Evolutionary conservation across 2,797 vertebrate genomes (phyloP), one percentile per base, ranked within the genome.

Genomic region (Amblyraja radiata): DNA sequence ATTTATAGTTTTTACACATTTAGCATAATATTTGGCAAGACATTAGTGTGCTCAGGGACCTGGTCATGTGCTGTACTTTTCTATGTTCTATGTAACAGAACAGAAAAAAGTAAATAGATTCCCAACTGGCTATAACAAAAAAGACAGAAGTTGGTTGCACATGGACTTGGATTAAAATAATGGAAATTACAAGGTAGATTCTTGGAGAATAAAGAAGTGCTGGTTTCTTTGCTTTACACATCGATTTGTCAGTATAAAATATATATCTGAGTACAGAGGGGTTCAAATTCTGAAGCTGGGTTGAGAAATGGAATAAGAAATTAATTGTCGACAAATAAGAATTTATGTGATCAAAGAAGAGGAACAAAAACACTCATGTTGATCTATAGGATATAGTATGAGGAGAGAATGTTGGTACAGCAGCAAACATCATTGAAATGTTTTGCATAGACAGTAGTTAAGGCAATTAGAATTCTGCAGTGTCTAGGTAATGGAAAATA

Each of bases 1-100:
- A 65, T 86, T 14, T 88, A 54, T 11, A 63, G 83, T 86, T 86
- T 86, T 86, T 61, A 88, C 36, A 32, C 11, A 84, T 84, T 84
- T 84, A 46, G 46, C 46, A 46, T 46, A 2, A 46, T 2, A 46
- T 46, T 46, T 46, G 46, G 46, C 4, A 4, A 46, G 46, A 2
- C 46, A 46, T 46, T 46, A 46, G 46, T 46, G 46, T 46, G 46
- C 46, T 46, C 2, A 46, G 46, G 46, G 46, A 46, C 46, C 46
- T 46, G 46, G 2, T 46, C 46, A 3, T 46, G 46, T 46, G 46
- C 46, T 46, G 46, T 46, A 46, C 46, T 3, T 46, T 46, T 46
- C 46, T 46, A 46, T 46, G 46, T 46, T 46, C 46, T 46, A 46
- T 46, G 2, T 46, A 86, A 16, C 28, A 86, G 28, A 16, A 86